These are phyloP conservation scores for Amyelois transitella DNA, from an alignment of 1,140 invertebrate species.

Conservation along the genomic window DNA sequence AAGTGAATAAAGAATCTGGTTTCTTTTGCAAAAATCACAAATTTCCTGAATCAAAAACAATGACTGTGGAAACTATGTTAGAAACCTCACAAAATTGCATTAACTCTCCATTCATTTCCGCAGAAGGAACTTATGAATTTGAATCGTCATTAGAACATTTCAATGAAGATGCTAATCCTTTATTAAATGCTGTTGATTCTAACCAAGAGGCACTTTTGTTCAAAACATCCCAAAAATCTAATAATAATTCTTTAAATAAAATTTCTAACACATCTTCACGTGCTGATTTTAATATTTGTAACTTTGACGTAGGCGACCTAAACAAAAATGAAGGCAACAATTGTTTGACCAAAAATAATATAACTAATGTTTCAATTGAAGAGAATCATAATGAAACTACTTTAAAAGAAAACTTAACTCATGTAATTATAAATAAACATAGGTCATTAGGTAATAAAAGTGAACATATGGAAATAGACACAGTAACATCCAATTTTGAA, in stretches of 20 bases:
- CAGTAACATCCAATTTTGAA: too few relatives aligned
- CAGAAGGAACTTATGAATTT: too few relatives aligned
- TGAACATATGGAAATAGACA: too few relatives aligned
- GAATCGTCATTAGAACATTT: neutral
- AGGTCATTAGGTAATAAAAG: too few relatives aligned
- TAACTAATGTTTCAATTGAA: neutral
- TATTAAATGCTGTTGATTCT: neutral
- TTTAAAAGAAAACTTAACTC: too few relatives aligned
- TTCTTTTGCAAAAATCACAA: neutral
- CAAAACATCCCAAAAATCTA: neutral
- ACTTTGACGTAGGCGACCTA: neutral
- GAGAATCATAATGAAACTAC: too few relatives aligned
- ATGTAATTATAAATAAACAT: too few relatives aligned
- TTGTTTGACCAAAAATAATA: neutral
- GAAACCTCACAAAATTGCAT: neutral
- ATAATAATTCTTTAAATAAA: neutral
- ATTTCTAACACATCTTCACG: neutral
- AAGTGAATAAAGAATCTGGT: neutral
- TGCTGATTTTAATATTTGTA: neutral
- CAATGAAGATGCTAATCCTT: neutral
- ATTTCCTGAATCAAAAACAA: neutral
- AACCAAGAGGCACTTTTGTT: neutral
- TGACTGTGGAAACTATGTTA: neutral
- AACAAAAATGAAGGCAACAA: neutral
- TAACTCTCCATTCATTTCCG: neutral